These are phyloP conservation scores for Ptychodera flava DNA, from an alignment of 35 echinoderm and acorn worm species.

Conservation along the genomic window DNA sequence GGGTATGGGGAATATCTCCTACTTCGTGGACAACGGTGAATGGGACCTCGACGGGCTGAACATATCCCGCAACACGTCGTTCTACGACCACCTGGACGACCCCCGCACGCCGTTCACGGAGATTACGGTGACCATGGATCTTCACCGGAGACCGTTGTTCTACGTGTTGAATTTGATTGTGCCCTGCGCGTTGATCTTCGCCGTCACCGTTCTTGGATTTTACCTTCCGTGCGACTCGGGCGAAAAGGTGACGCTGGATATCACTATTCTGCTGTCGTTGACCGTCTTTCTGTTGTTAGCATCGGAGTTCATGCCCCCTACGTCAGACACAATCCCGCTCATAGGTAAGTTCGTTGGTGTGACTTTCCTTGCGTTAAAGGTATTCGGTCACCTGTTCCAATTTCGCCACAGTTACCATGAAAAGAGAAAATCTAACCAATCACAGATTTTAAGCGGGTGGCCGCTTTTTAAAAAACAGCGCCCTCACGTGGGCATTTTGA, in stretches of 20 bases:
- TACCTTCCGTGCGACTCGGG: background rate
- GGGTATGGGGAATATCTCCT: slow-evolving; percentile 1
- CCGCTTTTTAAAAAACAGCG: no score
- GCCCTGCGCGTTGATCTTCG: background rate
- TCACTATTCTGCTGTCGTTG: background rate
- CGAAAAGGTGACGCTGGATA: background rate
- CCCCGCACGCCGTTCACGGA: background rate
- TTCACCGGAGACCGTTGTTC: background rate
- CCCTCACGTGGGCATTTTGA: no score
- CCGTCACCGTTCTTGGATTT: background rate
- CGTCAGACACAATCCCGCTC: background rate
- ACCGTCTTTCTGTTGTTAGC: background rate
- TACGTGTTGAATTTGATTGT: background rate
- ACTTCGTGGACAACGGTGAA: slow-evolving; percentile 70
- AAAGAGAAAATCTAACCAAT: no score
- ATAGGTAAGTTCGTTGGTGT: no score
- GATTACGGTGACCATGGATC: background rate
- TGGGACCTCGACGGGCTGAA: slow-evolving; percentile 40
- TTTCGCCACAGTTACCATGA: no score
- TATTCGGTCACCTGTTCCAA: no score
- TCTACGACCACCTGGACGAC: background rate
- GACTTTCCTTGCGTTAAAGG: no score
- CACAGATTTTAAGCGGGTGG: no score
- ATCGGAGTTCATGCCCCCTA: background rate
- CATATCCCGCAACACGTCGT: background rate